Base-by-base conservation (phyloP, 2,888 invertebrate genomes). In the Eilema griseolum region DNA sequence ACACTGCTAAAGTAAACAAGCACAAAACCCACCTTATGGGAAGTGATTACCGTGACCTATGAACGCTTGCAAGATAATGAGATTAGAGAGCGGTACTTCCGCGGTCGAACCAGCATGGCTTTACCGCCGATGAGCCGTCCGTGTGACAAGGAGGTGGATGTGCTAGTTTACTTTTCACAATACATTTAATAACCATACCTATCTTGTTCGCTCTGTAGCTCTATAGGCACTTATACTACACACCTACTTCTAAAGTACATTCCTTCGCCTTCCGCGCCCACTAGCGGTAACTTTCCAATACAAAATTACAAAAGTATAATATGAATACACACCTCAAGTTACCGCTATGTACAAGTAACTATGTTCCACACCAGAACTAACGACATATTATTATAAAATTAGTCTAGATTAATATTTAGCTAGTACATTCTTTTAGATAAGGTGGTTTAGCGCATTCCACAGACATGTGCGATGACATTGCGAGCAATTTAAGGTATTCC, bases 261-360 rank as follows among this genome's bases (percentile, higher is more conserved):
- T 52, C 52, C 52, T 52, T 52, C 52, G 52, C n/a, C 12, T 31
- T 28, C 0, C 33, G n/a, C 61, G 16, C 26, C 14, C 14, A 28
- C 23, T 56, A 61, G 62, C 67, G 63, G 63, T 64, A 68, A 71
- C 61, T 33, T 61, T 63, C 52, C 61, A 65, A 71, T 71, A 71
- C 41, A 71, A 71, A 71, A 71, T 71, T 71, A 71, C 67, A 71
- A 71, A 71, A 71, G 64, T 71, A 71, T 61, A 56, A 66, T 56
- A 71, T 41, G 68, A 71, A 68, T 67, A 62, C 63, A 61, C 60
- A 61, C 70, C 61, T 59, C 28, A 31, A 33, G 61, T 65, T 65
- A 69, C 60, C 69, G 61, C 61, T 63, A 67, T 11, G 16, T 57
- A 31, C 28, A 26, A 61, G 24, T 23, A 61, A 61, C 61, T 61